These are phyloP conservation scores for Steinernema hermaphroditum DNA, from an alignment of 2,888 invertebrate genomes.

Conservation along the genomic window DNA sequence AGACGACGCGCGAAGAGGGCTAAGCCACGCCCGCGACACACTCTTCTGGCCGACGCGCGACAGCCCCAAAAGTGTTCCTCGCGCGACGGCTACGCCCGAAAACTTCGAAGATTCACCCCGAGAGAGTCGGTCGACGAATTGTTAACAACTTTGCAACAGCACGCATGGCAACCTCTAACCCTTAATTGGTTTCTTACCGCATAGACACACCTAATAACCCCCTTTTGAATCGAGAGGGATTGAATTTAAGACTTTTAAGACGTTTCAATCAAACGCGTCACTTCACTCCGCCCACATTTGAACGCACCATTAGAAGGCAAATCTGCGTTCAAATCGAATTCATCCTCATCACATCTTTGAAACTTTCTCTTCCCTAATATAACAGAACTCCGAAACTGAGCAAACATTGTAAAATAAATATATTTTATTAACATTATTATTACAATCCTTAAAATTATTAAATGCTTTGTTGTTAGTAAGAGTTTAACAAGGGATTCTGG, in stretches of 20 bases:
- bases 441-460: not conserved
- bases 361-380: not conserved
- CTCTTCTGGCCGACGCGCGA: conserved; percentile 1
- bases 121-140: not conserved
- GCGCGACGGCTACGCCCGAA: not conserved
- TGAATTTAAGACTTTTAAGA: conserved; percentile 10
- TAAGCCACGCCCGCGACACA: conserved; percentile 6
- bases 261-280: conserved; percentile 16
- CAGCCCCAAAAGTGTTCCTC: conserved; percentile 4
- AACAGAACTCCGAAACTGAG: not conserved
- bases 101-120: not conserved
- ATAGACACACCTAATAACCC: not conserved
- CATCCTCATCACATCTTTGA: not conserved
- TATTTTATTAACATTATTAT: not conserved
- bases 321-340: not conserved
- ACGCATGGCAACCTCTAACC: not conserved
- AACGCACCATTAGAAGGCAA: not conserved
- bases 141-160: not conserved
- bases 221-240: not conserved
- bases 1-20: not conserved
- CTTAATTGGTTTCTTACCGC: not conserved
- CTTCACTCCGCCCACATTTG: not conserved
- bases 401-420: not conserved
- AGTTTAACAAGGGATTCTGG: not conserved
- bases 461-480: not conserved